Evolutionary conservation across 2,113 vertebrate genomes (phyloP).

Genomic region (Erythrocebus patas): DNA sequence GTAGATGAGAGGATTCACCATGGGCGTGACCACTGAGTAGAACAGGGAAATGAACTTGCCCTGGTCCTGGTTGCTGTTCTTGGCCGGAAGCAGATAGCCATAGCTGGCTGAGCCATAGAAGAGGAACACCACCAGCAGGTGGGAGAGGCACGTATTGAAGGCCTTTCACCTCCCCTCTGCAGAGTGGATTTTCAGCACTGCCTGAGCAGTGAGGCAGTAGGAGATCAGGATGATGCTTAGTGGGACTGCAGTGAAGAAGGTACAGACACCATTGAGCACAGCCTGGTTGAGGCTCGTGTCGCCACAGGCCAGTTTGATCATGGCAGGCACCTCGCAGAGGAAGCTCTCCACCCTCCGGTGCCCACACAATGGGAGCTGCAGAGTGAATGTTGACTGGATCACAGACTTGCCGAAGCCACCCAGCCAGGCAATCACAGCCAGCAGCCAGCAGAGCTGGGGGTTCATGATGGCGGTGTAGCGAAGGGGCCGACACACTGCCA

Average conservation of each 20-base stretch:
- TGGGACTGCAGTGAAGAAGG: constrained; percentile 28
- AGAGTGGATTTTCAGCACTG: constrained; percentile 37
- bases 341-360: constrained; percentile 58
- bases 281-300: constrained; percentile 59
- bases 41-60: constrained; percentile 73
- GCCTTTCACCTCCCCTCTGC: constrained; percentile 38
- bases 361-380: constrained; percentile 54
- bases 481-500: constrained; percentile 70
- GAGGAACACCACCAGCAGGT: constrained; percentile 67
- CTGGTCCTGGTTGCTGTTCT: constrained; percentile 60
- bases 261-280: constrained; percentile 5
- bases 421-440: constrained; percentile 59
- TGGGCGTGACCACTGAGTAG: constrained; percentile 71
- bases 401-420: constrained; percentile 62
- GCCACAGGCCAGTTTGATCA: constrained; percentile 62
- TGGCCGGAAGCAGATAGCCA: constrained; percentile 67
- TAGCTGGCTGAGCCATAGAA: constrained; percentile 76
- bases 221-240: constrained; percentile 57
- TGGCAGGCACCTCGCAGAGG: constrained; percentile 59
- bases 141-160: constrained; percentile 68
- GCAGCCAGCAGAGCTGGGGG: constrained; percentile 47
- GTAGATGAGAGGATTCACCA: constrained; percentile 77
- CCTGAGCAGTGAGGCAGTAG: constrained; percentile 23
- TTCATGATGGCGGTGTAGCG: constrained; percentile 67
- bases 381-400: neutral